These are phyloP conservation scores for Sesia bembeciformis DNA, from an alignment of 2,888 invertebrate species.

Conservation along the genomic window DNA sequence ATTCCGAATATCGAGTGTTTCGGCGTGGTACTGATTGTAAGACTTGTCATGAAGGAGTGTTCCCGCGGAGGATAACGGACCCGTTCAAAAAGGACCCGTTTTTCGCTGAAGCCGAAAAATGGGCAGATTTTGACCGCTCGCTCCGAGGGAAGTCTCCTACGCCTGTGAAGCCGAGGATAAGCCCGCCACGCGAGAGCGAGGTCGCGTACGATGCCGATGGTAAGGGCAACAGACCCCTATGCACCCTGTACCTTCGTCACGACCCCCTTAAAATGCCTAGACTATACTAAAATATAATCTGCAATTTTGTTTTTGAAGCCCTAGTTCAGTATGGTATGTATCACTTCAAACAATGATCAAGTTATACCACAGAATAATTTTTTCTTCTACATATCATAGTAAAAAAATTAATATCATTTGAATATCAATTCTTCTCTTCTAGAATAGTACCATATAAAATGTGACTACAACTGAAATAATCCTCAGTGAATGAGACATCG, in stretches of 20 bases:
- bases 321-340: slow-evolving; percentile 12
- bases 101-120: slow-evolving; percentile 70
- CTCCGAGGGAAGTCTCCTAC: slow-evolving; percentile 78
- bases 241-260: slow-evolving; percentile 53
- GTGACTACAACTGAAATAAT: background rate
- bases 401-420: no score
- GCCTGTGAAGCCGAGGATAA: slow-evolving; percentile 81
- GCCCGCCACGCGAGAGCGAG: slow-evolving; percentile 80
- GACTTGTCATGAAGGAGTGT: slow-evolving; percentile 68
- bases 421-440: background rate
- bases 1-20: background rate
- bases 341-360: no score
- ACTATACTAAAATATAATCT: slow-evolving; percentile 1
- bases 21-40: slow-evolving; percentile 43
- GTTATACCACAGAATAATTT: no score
- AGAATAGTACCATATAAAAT: background rate
- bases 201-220: slow-evolving; percentile 84
- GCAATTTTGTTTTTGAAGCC: slow-evolving; percentile 12
- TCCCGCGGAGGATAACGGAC: slow-evolving; percentile 61
- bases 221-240: slow-evolving; percentile 69
- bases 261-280: slow-evolving; percentile 21
- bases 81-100: slow-evolving; percentile 66
- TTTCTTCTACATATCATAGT: no score
- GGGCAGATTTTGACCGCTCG: slow-evolving; percentile 73
- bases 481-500: slow-evolving; percentile 40